Evolutionary conservation across 2,797 vertebrate species (phyloP).

Genomic region (Gorsachius magnificus): DNA sequence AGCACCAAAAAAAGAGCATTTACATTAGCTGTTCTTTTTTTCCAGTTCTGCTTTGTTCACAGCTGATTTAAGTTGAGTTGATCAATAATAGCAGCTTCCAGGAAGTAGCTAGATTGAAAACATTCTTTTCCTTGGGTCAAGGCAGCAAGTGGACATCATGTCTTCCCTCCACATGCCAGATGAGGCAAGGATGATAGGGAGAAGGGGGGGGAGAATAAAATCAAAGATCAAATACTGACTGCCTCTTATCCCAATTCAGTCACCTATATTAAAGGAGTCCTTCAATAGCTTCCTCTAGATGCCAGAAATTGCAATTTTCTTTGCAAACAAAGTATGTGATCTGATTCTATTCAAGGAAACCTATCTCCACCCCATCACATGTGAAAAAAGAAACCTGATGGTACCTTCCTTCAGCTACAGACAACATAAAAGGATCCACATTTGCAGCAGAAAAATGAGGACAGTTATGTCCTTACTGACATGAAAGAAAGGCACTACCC

Average conservation of each 20-base stretch:
- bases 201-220: rapidly evolving
- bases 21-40: not conserved
- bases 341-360: not conserved
- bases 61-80: not conserved
- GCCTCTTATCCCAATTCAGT: not conserved
- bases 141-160: not conserved
- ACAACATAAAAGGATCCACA: not conserved
- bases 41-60: not conserved
- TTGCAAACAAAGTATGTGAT: not conserved
- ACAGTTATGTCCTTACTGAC: not conserved
- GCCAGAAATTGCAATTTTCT: not conserved
- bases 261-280: not conserved
- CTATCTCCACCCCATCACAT: not conserved
- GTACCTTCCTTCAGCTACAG: not conserved
- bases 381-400: not conserved
- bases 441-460: not conserved
- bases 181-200: not conserved
- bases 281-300: not conserved
- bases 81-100: not conserved
- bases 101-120: not conserved
- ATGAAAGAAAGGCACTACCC: not conserved
- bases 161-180: not conserved
- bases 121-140: not conserved
- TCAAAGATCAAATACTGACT: not conserved
- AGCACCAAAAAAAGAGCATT: not conserved